These are phyloP conservation scores for Sternarchorhynchus goeldii DNA, from an alignment of 2,797 vertebrate genomes.

Conservation along the genomic window DNA sequence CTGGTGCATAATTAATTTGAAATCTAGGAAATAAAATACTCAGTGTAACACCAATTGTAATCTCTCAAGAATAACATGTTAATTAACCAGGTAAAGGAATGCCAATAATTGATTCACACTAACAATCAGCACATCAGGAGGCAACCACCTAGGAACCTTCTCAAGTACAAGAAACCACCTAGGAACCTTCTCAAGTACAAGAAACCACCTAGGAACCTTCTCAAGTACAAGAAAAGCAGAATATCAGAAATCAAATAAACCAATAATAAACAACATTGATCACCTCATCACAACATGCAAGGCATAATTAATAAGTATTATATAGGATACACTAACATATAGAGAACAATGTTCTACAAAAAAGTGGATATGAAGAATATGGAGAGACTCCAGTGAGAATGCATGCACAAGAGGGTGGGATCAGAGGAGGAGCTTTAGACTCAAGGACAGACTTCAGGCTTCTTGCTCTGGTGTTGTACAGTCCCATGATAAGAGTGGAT, in stretches of 20 bases:
- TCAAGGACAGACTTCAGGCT: constrained; percentile 19
- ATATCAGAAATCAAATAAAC: no score
- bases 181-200: no score
- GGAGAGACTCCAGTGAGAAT: constrained; percentile 6
- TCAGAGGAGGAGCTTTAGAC: constrained; percentile 33
- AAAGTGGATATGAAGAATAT: constrained; percentile 16
- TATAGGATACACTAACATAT: constrained; percentile 17
- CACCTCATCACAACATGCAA: no score
- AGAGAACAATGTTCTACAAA: background rate
- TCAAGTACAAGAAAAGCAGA: no score
- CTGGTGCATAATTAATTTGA: constrained; percentile 41
- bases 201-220: no score
- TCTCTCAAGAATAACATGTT: background rate
- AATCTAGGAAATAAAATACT: no score
- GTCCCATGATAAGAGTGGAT: constrained; percentile 19
- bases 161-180: no score
- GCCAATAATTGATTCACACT: no score
- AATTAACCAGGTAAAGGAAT: no score
- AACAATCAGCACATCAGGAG: no score
- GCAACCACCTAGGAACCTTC: no score
- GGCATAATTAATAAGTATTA: background rate
- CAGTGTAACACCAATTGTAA: background rate
- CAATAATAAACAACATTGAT: no score
- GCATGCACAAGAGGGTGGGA: constrained; percentile 15
- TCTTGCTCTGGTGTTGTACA: constrained; percentile 25